A percentile compares a stretch with the other conserved stretches of the same genome.
phyloP scores from a whole-genome alignment of 2,888 invertebrate species.

The Melanophora roralis region DNA sequence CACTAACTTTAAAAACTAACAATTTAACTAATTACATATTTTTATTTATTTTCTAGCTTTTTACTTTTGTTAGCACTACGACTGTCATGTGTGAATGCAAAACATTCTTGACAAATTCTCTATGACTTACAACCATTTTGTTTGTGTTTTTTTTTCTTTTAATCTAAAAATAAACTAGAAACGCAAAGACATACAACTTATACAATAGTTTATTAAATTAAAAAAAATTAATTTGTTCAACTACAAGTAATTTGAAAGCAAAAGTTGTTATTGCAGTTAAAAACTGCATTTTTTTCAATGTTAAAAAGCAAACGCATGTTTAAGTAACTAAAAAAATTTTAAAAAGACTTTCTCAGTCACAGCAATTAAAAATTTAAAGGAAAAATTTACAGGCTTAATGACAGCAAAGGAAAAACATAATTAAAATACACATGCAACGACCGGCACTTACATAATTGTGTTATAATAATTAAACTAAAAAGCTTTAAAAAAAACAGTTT shows the following conservation, averaged over 20 bases:
- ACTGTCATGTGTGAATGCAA: no score
- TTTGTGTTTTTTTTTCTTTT: no score
- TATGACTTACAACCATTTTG: no score
- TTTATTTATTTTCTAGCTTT: no score
- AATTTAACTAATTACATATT: no score
- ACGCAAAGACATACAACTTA: no score
- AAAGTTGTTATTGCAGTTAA: constrained; percentile 35
- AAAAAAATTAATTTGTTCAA: no score
- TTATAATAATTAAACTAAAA: constrained; percentile 9
- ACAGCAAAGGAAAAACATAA: constrained; percentile 8
- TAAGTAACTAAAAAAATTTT: not conserved
- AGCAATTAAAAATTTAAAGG: not conserved
- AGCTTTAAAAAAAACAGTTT: constrained; percentile 8
- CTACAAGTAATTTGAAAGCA: constrained; percentile 31
- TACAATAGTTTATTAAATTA: no score
- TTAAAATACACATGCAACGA: not conserved
- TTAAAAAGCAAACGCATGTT: constrained; percentile 40
- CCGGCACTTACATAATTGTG: constrained; percentile 9
- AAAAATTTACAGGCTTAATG: constrained; percentile 13
- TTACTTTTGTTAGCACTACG: no score
- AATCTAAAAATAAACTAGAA: no score
- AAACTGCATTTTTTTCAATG: constrained; percentile 39
- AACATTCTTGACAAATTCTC: no score
- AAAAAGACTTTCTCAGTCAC: not conserved
- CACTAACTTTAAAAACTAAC: no score